Conservation (phyloP, 2,888 invertebrate genomes). For the Gari tellinella region DNA sequence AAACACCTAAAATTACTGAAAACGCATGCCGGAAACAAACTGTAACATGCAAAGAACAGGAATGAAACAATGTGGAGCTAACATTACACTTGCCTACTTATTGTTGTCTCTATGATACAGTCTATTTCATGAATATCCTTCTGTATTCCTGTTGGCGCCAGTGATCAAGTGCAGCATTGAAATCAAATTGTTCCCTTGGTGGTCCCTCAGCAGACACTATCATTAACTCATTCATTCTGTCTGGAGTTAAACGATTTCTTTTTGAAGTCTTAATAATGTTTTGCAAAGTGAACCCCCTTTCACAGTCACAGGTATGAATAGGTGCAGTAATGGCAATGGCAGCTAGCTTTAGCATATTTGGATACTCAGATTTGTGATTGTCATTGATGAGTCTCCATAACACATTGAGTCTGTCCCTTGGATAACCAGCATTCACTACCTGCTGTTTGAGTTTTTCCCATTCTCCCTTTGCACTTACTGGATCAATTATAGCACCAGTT, state of each 20-base stretch:
- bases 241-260: conserved; percentile 10
- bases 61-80: too few species aligned
- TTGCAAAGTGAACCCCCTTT: conserved; percentile 17
- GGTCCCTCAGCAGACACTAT: conserved; percentile 8
- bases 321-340: conserved; percentile 5
- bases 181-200: conserved; percentile 3
- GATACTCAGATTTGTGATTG: conserved; percentile 6
- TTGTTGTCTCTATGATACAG: too few species aligned
- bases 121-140: background rate
- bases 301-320: conserved; percentile 15
- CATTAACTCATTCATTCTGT: conserved; percentile 1
- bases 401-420: conserved; percentile 5
- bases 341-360: conserved; percentile 12
- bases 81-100: too few species aligned
- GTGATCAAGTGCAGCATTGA: background rate
- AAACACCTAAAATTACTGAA: too few species aligned
- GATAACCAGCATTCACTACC: conserved; percentile 3
- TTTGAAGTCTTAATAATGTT: conserved; percentile 4
- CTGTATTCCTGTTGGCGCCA: conserved; percentile 4
- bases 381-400: conserved; percentile 15
- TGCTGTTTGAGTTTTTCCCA: conserved; percentile 1
- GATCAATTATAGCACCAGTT: background rate
- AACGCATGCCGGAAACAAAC: too few species aligned
- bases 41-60: too few species aligned
- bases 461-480: background rate